A percentile compares a stretch with the other conserved stretches of the same genome.
phyloP scores from a whole-genome alignment of 2,797 vertebrate species.

The Numenius phaeopus region DNA sequence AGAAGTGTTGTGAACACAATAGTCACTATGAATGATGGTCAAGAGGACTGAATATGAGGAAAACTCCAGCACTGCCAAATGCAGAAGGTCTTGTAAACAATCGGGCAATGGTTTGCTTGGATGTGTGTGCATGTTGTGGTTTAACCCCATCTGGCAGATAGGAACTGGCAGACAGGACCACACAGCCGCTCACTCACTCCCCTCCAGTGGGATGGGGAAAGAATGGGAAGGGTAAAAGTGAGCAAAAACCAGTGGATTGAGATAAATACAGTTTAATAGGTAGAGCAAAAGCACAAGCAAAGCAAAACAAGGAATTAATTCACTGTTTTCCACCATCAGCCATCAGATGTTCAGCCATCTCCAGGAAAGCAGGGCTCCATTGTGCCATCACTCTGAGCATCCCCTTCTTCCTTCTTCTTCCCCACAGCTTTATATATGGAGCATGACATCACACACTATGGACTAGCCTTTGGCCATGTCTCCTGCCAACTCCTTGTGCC shows the following conservation, averaged over 20 bases:
- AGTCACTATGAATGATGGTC: neutral
- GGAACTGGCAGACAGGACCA: neutral
- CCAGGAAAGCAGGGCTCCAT: neutral
- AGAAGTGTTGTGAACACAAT: neutral
- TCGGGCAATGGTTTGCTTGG: neutral
- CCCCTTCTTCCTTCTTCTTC: neutral
- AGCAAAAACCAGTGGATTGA: neutral
- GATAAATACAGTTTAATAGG: neutral
- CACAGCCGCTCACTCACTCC: neutral
- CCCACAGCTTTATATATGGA: neutral
- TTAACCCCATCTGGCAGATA: neutral
- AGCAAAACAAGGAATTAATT: neutral
- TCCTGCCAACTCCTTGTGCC: neutral
- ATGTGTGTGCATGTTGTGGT: neutral
- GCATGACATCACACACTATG: neutral
- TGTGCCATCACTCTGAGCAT: neutral
- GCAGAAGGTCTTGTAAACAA: neutral
- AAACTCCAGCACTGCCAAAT: neutral
- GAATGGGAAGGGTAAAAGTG: neutral
- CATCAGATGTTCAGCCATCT: neutral
- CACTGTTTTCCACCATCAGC: neutral
- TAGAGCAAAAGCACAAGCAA: neutral
- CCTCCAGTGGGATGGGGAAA: neutral
- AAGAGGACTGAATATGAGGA: neutral
- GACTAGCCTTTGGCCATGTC: neutral